These are phyloP conservation scores for Phallusia fumigata DNA, from an alignment of 23 tunicate genomes.

Conservation along the genomic window DNA sequence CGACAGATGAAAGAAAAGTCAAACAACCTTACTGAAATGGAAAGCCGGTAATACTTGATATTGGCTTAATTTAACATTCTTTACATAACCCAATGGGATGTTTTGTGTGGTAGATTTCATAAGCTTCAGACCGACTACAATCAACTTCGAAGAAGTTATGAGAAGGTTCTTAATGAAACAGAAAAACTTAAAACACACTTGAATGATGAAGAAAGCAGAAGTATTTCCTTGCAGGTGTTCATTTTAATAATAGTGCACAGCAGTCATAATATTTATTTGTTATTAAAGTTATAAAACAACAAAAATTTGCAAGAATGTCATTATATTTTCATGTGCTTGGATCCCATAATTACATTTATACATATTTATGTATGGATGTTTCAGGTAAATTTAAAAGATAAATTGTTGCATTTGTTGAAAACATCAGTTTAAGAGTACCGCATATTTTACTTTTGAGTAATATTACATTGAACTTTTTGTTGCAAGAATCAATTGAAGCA, in stretches of 20 bases:
- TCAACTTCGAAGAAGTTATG: conserved; percentile 42
- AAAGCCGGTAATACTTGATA: conserved; percentile 37
- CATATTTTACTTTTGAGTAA: too few species aligned
- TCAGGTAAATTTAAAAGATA: too few species aligned
- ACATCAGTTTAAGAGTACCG: too few species aligned
- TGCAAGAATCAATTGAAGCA: conserved; percentile 63
- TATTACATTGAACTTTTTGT: neutral
- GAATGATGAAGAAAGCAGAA: conserved; percentile 38
- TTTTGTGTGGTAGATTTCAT: conserved; percentile 43
- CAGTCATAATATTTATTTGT: neutral
- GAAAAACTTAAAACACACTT: conserved; percentile 50
- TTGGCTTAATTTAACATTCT: neutral
- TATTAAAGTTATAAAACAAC: neutral
- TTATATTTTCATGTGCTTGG: too few species aligned
- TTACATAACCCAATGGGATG: too few species aligned
- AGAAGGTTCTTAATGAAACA: conserved; percentile 55
- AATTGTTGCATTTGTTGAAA: too few species aligned
- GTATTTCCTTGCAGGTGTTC: conserved; percentile 39
- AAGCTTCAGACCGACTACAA: conserved; percentile 55
- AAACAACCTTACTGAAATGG: conserved; percentile 41
- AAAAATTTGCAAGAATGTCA: too few species aligned
- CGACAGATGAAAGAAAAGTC: conserved; percentile 78
- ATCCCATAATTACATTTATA: too few species aligned
- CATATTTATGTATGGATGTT: too few species aligned
- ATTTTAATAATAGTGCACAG: neutral